A percentile compares a stretch with the other conserved stretches of the same genome.
These are phyloP conservation scores for Pocillopora verrucosa DNA, from an alignment of 64 coral and sea anemone species.

Conservation along the genomic window DNA sequence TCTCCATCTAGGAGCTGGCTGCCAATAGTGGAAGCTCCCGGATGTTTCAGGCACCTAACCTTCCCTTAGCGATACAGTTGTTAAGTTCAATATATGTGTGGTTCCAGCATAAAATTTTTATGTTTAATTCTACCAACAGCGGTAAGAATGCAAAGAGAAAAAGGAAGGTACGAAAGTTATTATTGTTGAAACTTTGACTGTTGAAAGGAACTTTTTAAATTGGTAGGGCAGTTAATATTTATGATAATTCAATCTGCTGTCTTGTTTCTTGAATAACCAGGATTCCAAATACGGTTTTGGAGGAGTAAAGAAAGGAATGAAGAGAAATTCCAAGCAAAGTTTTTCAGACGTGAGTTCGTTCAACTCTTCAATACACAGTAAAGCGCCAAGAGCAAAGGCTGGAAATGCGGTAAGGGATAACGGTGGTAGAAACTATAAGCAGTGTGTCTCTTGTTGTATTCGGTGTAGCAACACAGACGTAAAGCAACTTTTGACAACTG, in stretches of 20 bases:
- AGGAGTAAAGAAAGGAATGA: conserved; percentile 85
- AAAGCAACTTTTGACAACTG: background rate
- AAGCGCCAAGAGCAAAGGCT: conserved; percentile 62
- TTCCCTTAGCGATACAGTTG: too few relatives aligned
- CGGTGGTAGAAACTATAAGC: too few relatives aligned
- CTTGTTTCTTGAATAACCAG: background rate
- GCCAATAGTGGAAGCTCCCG: too few relatives aligned
- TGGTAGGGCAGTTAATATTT: too few relatives aligned
- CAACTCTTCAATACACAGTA: conserved; percentile 89
- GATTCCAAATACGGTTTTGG: conserved; percentile 95
- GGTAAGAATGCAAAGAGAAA: conserved; percentile 62
- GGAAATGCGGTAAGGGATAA: conserved; percentile 44
- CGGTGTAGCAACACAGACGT: too few relatives aligned
- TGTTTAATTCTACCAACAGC: conserved; percentile 6
- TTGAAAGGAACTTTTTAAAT: too few relatives aligned
- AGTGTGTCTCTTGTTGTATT: too few relatives aligned
- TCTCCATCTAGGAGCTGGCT: too few relatives aligned
- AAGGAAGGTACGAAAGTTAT: conserved; percentile 17
- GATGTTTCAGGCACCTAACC: too few relatives aligned
- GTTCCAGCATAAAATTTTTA: background rate
- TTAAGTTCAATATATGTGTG: too few relatives aligned
- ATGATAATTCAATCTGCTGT: background rate
- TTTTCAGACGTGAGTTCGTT: conserved; percentile 79
- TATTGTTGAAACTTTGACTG: background rate
- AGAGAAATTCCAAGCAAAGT: conserved; percentile 74